Evolutionary conservation across 92 coral and sea anemone species (phyloP), one percentile per base, ranked within the genome.

Genomic region (Actinostola sp.): DNA sequence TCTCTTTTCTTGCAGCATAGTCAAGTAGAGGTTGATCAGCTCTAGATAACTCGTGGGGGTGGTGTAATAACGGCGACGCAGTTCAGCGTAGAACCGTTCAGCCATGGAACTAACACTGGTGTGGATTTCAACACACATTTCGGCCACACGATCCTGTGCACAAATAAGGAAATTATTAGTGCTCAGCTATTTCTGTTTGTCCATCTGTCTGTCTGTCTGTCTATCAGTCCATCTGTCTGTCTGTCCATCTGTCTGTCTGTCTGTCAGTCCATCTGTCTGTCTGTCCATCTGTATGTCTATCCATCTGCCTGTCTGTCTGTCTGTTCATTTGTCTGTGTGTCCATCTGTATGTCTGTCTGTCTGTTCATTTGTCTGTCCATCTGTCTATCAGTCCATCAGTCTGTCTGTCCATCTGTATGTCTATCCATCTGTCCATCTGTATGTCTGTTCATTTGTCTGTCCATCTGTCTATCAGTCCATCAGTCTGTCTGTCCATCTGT

Each of bases 41-140:
- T 94, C 98, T 82, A 94, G 85, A 51, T 94, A 94, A 72, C 98
- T 94, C 35, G 98, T 94, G 3, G 98, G 98, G 8, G 98, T 94
- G 41, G 98, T 94, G 81, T 94, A 94, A 68, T 94, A 94, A 53
- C 98, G 82, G 24, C 98, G 82, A 9, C 98, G 87, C 55, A 94
- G 66, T 57, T 94, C 98, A 17, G 92, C 86, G 61, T 90, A 93
- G 75, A 90, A 93, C 42, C 93, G 78, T 49, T 93, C 96, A 1
- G 98, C 98, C 89, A 92, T 90, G 54, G 87, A 80, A 50, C 98
- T 93, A 0, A 93, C 98, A 62, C 98, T 93, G 6, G 89, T 85
- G 75, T 93, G 98, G 29, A 88, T 93, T 75, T 90, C 98, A 39
- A 93, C 98, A 74, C 98, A 93, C 98, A 93, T 78, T 76, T 93